Base-by-base conservation (phyloP, 2,888 invertebrate species). In the Tenthredo notha region DNA sequence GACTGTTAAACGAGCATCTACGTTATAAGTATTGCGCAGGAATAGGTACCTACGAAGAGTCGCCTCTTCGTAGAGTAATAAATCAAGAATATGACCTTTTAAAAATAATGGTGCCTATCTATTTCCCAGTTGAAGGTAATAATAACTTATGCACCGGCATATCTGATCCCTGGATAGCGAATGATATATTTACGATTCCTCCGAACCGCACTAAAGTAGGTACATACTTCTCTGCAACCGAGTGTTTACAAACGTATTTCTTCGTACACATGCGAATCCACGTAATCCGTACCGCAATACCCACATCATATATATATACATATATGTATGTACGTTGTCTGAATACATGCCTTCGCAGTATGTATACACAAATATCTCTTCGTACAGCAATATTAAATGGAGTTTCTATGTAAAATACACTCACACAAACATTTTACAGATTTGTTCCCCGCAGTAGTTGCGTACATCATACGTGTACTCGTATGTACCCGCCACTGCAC, bases 101-200 rank as follows among this genome's bases (percentile, higher is more conserved):
- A 86, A 88, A 85, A 88, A 88, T 87, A 86, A 87, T 85, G 78
- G 85, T 77, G 65, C 82, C 85, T 85, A 86, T 86, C 85, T 65
- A 85, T 86, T 87, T 86, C 87, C 86, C 86, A 87, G 88, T 88
- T 88, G 88, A 89, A 88, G 87, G 89, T 89, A 90, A 91, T 90
- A 88, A 88, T 91, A 91, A 92, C 90, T 92, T 90, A 91, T 89
- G 87, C 86, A 87, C 85, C 85, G 87, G 87, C 87, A 61, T 90
- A 90, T 89, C 89, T 89, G 89, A 87, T 89, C 86, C 87, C 87
- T 87, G 67, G 87, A 90, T 86, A 89, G 86, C 88, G 88, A 85
- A 75, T 80, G 85, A 87, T 88, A 90, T 92, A 90, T 91, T 91
- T 90, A 91, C 91, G 91, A 90, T 90, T 91, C 86, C 88, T 88